These are phyloP conservation scores for Synergus umbraculus DNA, from an alignment of 2,888 invertebrate genomes.

Conservation along the genomic window DNA sequence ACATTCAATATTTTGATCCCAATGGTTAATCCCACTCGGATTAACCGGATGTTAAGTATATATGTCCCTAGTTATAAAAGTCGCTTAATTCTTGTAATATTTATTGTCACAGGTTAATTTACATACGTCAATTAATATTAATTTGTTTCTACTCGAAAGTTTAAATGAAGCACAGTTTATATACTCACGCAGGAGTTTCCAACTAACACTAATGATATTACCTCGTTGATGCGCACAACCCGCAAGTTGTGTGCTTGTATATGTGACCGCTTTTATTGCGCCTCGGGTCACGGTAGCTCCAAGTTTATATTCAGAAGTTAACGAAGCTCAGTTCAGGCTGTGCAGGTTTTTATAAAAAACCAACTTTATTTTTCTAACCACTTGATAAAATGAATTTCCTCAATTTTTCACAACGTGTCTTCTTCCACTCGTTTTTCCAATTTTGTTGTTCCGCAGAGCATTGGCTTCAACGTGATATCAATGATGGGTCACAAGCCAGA, in stretches of 20 bases:
- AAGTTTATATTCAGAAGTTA: conserved; percentile 9
- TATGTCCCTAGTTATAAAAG: not conserved
- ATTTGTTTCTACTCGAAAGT: not conserved
- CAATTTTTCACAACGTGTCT: not conserved
- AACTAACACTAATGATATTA: conserved; percentile 26
- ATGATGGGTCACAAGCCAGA: not conserved
- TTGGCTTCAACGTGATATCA: not conserved
- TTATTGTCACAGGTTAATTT: not conserved
- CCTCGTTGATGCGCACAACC: conserved; percentile 18
- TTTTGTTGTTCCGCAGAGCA: not conserved
- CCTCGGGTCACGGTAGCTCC: conserved; percentile 30
- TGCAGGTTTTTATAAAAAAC: conserved; percentile 25
- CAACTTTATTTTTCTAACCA: conserved; percentile 28
- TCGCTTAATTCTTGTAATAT: not conserved
- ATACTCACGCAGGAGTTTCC: conserved; percentile 13
- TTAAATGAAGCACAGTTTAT: conserved; percentile 26
- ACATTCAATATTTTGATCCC: too few relatives aligned
- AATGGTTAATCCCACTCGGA: too few relatives aligned
- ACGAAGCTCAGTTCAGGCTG: conserved; percentile 22
- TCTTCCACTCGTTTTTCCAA: not conserved
- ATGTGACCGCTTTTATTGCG: conserved; percentile 13
- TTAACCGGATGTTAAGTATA: too few relatives aligned
- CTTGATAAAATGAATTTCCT: conserved; percentile 20
- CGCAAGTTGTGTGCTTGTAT: conserved; percentile 24
- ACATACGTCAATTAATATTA: not conserved